Evolutionary conservation across 2,888 invertebrate species (phyloP).

Genomic region (Argyresthia albistria): DNA sequence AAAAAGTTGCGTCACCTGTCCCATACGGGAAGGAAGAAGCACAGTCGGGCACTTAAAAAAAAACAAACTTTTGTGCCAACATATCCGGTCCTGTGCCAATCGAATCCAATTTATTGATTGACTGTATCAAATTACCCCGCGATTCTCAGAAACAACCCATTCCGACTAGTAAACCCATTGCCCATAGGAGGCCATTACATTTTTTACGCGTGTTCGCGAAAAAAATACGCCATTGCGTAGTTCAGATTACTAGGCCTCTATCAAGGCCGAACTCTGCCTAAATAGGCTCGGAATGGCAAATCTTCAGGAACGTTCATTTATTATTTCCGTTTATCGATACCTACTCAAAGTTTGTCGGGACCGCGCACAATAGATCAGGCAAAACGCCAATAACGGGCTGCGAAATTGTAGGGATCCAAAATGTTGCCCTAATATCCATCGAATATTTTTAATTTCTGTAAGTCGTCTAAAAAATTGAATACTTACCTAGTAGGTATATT

Average conservation of each 20-base stretch:
- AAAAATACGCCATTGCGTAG: conserved; percentile 17
- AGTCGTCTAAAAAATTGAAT: no score
- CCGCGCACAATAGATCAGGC: conserved; percentile 3
- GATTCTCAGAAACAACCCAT: conserved; percentile 4
- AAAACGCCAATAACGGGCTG: neutral
- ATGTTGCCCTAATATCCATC: no score
- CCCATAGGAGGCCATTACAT: conserved; percentile 21
- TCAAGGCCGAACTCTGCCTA: conserved; percentile 13
- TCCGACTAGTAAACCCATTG: conserved; percentile 7
- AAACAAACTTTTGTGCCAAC: no score
- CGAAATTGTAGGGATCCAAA: neutral
- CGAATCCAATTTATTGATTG: no score
- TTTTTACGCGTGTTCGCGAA: conserved; percentile 18
- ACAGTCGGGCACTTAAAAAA: no score
- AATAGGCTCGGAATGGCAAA: conserved; percentile 12
- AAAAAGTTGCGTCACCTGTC: no score
- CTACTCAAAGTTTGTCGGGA: neutral
- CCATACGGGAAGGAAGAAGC: no score
- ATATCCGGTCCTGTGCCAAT: no score
- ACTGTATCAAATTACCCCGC: no score
- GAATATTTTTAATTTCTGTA: no score
- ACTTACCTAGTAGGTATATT: no score
- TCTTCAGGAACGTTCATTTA: neutral
- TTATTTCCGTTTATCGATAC: conserved; percentile 1
- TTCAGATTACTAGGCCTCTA: conserved; percentile 15